These are phyloP conservation scores for Acanthiza pusilla DNA, from an alignment of 2,797 vertebrate species.

Conservation along the genomic window DNA sequence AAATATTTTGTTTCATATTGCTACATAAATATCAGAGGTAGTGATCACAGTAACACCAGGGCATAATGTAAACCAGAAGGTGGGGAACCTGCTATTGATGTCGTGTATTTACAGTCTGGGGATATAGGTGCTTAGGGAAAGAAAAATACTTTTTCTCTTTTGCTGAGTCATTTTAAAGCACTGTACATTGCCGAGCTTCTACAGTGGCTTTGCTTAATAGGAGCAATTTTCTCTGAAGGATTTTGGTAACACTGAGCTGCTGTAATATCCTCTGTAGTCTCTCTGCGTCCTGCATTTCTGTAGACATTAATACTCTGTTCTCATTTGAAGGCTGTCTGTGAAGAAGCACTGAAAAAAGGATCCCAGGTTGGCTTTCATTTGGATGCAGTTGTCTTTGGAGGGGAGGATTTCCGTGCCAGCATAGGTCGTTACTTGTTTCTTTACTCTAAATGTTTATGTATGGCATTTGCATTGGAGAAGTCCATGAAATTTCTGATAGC, in stretches of 20 bases:
- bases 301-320: conserved; percentile 37
- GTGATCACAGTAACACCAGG: neutral
- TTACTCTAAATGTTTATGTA: neutral
- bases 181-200: neutral
- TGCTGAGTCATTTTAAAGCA: conserved; percentile 33
- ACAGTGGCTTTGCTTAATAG: neutral
- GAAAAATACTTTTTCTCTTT: neutral
- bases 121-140: neutral
- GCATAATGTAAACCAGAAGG: neutral
- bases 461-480: neutral
- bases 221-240: neutral
- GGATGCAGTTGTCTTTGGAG: conserved; percentile 94
- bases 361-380: conserved; percentile 84
- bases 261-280: neutral
- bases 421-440: conserved; percentile 81
- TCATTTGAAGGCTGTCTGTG: conserved; percentile 86
- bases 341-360: conserved; percentile 80
- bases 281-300: neutral
- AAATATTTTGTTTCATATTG: neutral
- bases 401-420: conserved; percentile 98
- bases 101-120: neutral
- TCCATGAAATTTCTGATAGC: neutral
- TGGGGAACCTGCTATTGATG: neutral
- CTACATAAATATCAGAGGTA: neutral
- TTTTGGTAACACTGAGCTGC: neutral